phyloP scores from a whole-genome alignment of 1,140 invertebrate species.

The Nasonia vitripennis region DNA sequence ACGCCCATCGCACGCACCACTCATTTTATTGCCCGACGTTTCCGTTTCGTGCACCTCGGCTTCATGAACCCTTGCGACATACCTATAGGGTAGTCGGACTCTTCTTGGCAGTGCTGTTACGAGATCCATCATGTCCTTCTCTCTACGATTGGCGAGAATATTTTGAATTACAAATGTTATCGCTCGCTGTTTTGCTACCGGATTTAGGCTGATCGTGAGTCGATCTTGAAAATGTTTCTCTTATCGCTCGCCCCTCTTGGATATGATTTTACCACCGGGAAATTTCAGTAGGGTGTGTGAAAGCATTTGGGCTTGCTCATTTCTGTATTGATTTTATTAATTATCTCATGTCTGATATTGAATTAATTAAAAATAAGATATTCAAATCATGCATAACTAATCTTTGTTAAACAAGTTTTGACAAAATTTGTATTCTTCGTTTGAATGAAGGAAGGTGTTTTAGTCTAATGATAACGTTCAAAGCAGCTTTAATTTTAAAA shows the following conservation, averaged over 20 bases:
- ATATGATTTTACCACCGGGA: neutral
- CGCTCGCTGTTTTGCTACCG: neutral
- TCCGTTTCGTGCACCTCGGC: slow-evolving; percentile 11
- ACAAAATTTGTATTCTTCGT: too few species aligned
- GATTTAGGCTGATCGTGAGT: neutral
- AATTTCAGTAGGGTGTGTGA: too few species aligned
- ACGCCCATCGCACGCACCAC: neutral
- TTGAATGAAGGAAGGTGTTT: too few species aligned
- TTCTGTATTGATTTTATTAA: too few species aligned
- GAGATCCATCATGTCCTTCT: neutral
- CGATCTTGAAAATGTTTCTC: neutral
- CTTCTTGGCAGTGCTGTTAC: neutral
- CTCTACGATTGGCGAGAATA: neutral
- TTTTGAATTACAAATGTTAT: neutral
- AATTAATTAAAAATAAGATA: too few species aligned
- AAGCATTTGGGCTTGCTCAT: too few species aligned
- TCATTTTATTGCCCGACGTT: slow-evolving; percentile 26
- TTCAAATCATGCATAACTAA: too few species aligned
- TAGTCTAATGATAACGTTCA: too few species aligned
- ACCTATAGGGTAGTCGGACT: neutral
- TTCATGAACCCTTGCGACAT: neutral
- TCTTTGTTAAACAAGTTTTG: too few species aligned
- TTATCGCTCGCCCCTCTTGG: neutral
- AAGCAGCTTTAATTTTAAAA: too few species aligned
- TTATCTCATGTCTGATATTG: too few species aligned